Conservation (phyloP, 2,888 invertebrate genomes). For the Leucophenga maculata region DNA sequence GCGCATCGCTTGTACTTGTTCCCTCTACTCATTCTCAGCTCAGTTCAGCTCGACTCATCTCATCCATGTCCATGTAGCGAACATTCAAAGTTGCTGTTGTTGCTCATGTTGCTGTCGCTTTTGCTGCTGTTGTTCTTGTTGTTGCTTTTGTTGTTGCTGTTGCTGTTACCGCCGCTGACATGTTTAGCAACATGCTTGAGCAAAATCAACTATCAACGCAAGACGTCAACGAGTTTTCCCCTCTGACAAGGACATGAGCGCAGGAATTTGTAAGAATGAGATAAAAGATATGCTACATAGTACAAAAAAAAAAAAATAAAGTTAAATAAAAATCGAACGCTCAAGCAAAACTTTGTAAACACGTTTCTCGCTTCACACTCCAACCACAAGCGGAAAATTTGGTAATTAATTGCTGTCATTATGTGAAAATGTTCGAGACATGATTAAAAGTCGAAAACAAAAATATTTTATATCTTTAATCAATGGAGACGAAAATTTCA, state of each 20-base stretch:
- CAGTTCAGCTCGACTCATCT: too few relatives aligned
- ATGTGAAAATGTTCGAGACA: constrained; percentile 54
- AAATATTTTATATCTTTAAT: constrained; percentile 27
- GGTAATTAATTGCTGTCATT: constrained; percentile 61
- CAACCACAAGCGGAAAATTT: constrained; percentile 30
- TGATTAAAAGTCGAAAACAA: constrained; percentile 50
- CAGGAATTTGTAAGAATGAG: background rate
- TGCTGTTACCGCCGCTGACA: constrained; percentile 56
- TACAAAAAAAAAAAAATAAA: background rate
- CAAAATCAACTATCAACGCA: constrained; percentile 36
- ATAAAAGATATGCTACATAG: background rate
- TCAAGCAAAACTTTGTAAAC: background rate
- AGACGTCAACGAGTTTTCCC: constrained; percentile 58
- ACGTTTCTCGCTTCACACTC: background rate
- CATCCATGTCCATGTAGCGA: background rate
- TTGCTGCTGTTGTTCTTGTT: constrained; percentile 35
- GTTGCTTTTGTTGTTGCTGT: constrained; percentile 49
- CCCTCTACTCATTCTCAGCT: too few relatives aligned
- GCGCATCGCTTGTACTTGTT: constrained; percentile 28
- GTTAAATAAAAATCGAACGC: background rate
- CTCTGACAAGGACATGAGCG: constrained; percentile 14
- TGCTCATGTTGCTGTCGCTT: constrained; percentile 24
- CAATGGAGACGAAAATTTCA: too few relatives aligned
- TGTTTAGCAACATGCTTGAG: constrained; percentile 64
- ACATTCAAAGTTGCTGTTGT: constrained; percentile 38